Evolutionary conservation across 2,113 vertebrate species (phyloP).

Genomic region (Otocyon megalotis): DNA sequence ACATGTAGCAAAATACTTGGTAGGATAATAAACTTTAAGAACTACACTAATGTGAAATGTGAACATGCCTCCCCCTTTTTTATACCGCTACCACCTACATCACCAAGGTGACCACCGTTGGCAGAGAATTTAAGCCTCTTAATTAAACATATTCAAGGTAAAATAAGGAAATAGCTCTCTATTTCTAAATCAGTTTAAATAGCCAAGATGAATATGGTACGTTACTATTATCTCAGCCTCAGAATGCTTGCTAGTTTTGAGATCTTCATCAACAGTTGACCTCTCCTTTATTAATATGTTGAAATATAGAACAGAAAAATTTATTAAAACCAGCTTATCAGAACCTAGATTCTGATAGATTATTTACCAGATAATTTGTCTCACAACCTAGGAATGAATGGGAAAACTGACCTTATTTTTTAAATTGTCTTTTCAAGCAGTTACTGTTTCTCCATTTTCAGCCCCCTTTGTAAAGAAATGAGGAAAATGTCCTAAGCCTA

Average conservation of each 20-base stretch:
- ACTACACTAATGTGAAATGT: neutral
- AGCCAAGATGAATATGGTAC: neutral
- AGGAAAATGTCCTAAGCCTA: neutral
- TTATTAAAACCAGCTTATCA: neutral
- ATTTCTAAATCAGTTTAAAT: neutral
- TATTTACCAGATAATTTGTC: neutral
- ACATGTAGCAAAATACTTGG: neutral
- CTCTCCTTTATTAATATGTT: neutral
- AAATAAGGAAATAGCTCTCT: neutral
- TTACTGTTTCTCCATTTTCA: neutral
- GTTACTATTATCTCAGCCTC: neutral
- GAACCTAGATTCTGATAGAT: neutral
- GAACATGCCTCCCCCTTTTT: neutral
- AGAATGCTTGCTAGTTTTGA: neutral
- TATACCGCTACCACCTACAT: neutral
- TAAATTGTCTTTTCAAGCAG: slow-evolving; percentile 16
- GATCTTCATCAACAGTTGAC: neutral
- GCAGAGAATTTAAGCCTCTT: neutral
- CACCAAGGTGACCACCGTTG: neutral
- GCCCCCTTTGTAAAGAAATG: neutral
- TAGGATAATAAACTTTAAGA: neutral
- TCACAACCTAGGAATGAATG: neutral
- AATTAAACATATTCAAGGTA: neutral
- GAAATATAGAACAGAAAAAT: neutral
- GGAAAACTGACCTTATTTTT: neutral